Percentiles rank a stretch among this genome's conserved stretches.
These are phyloP conservation scores for Syngnathus typhle DNA, from an alignment of 2,113 vertebrate species.

Conservation along the genomic window DNA sequence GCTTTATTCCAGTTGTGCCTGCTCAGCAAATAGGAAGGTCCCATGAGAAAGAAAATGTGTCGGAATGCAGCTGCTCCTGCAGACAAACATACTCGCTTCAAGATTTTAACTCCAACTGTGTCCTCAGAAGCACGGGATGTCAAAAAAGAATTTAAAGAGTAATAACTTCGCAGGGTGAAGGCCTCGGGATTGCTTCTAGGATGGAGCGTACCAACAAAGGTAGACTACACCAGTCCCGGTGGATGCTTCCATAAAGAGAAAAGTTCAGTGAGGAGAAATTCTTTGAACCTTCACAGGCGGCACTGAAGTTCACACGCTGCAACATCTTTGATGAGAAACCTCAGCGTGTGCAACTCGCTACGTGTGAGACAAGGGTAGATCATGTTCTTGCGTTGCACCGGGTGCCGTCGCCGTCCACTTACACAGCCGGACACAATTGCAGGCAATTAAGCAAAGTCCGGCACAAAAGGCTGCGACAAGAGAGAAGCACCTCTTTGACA, in stretches of 20 bases:
- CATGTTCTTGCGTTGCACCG: constrained; percentile 33
- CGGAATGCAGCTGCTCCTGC: background rate
- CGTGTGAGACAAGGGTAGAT: constrained; percentile 11
- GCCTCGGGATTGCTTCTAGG: constrained; percentile 31
- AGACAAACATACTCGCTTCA: background rate
- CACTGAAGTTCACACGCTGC: constrained; percentile 39
- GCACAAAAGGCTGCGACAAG: constrained; percentile 41
- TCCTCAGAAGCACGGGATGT: constrained; percentile 4
- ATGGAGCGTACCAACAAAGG: constrained; percentile 32
- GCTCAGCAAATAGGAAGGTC: constrained; percentile 1
- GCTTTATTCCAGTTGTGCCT: background rate
- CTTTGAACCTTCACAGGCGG: constrained; percentile 51
- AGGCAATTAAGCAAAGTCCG: constrained; percentile 48
- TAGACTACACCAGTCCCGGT: constrained; percentile 24
- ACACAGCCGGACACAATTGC: constrained; percentile 36
- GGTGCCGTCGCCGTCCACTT: constrained; percentile 26
- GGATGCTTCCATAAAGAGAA: constrained; percentile 28
- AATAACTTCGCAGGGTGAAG: constrained; percentile 22
- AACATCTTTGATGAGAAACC: constrained; percentile 51
- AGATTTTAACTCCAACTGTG: background rate
- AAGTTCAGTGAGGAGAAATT: constrained; percentile 25
- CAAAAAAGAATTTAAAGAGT: constrained; percentile 21
- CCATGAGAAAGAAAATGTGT: background rate
- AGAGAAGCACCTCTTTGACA: constrained; percentile 52
- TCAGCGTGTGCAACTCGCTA: constrained; percentile 16